These are phyloP conservation scores for Climacteris rufus DNA, from an alignment of 2,113 vertebrate species.

Conservation along the genomic window DNA sequence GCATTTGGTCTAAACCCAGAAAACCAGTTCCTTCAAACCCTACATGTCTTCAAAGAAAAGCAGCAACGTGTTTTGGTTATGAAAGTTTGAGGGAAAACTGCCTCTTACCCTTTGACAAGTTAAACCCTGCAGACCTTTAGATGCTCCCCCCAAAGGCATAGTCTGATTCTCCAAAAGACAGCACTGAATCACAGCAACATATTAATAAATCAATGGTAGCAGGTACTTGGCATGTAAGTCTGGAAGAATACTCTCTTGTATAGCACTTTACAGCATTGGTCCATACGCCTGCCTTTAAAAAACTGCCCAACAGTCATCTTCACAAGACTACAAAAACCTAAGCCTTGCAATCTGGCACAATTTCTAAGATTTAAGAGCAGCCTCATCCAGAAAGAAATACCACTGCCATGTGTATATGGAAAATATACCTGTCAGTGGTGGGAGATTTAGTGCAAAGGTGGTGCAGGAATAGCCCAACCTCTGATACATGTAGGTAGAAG, in stretches of 20 bases:
- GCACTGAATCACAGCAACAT: not conserved
- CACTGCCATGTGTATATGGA: not conserved
- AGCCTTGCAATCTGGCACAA: not conserved
- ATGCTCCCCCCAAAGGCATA: not conserved
- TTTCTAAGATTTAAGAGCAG: not conserved
- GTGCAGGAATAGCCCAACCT: not conserved
- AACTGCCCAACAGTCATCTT: not conserved
- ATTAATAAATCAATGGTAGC: not conserved
- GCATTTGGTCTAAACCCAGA: not conserved
- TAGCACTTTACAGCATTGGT: not conserved
- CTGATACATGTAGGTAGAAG: not conserved
- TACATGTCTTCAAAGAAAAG: not conserved
- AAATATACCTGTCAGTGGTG: not conserved
- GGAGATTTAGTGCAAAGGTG: not conserved
- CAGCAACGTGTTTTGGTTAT: not conserved
- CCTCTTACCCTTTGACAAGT: not conserved
- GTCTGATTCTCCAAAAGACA: not conserved
- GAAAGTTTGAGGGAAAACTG: not conserved
- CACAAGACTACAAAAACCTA: not conserved
- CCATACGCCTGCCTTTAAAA: not conserved
- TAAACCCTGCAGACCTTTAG: not conserved
- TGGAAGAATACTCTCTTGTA: not conserved
- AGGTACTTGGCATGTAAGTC: not conserved
- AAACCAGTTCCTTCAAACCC: not conserved
- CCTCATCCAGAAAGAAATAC: not conserved